Evolutionary conservation across 2,888 invertebrate genomes (phyloP), one percentile per base, ranked within the genome.

Genomic region (Troilus luridus): DNA sequence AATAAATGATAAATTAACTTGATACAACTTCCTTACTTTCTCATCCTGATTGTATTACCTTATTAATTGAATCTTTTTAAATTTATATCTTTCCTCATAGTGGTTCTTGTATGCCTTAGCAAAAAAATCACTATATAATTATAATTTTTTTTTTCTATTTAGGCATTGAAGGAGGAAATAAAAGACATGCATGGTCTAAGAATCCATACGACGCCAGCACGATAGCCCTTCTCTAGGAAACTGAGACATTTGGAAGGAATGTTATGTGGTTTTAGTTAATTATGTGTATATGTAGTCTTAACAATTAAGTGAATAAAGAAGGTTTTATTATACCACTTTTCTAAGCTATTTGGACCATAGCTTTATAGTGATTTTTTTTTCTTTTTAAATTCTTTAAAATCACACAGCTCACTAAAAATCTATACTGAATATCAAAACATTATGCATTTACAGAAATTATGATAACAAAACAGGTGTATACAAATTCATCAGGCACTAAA

Each of bases 111-210:
- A 64, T 64, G 10, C n/a, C n/a, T 7, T 21, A 62, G 21, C 62
- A 64, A 64, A n/a, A 24, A 24, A 64, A n/a, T 59, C 59, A 59
- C 10, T 59, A 59, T 59, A 8, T 12, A 59, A 59, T 59, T 12
- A 12, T 62, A 62, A 64, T 11, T 64, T 67, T 27, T 67, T 67
- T 24, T 91, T 91, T 92, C 90, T 91, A 94, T 94, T 88, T 93
- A 95, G 95, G 95, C 96, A 10, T 95, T 98, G 77, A 96, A 96
- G 93, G 95, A 95, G 93, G 96, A 98, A 94, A 97, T 98, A 92
- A 96, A 96, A 93, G 95, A 96, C 93, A 97, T 98, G 96, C 98
- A 98, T 94, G 98, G 98, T 14, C 95, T 98, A 90, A 95, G 97
- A 92, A 97, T 98, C 93, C 95, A 96, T 93, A 98, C 98, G 2